Evolutionary conservation across 2,113 vertebrate genomes (phyloP), one percentile per base, ranked within the genome.

Genomic region (Lasiurus borealis): DNA sequence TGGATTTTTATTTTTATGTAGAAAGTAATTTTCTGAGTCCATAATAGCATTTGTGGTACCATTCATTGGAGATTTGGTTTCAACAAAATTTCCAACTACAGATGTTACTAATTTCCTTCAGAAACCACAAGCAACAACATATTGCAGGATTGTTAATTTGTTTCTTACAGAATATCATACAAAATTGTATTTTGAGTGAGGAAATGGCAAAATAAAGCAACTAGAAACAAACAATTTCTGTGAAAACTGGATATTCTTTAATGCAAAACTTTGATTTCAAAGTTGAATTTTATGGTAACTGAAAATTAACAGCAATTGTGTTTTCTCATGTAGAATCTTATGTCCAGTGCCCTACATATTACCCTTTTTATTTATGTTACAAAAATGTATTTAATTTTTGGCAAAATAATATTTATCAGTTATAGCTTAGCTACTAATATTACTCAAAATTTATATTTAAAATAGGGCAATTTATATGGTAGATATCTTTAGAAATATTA

Each of bases 1-100:
- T 1, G 1, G 66, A 52, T 96, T 97, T 97, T 97, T 14, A 64
- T 93, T 96, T 97, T 92, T 96, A 94, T 69, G 88, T 97, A 95
- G 64, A 82, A 15, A 89, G 80, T 84, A 86, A 90, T 97, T 97
- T 76, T 92, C 90, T 36, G 14, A 95, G 87, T 93, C 81, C 96
- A 15, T 95, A 97, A 76, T 34, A 96, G 54, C 18, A 80, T 27
- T 69, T 94, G 8, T 93, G 85, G 29, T 77, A 68, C 1, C 10
- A 95, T 52, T 96, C 46, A 75, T 72, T 62, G 80, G 96, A 94
- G 93, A 92, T 96, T 96, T 96, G 0, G 9, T 96, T 98, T 97
- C 69, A 96, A 90, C 10, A 88, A 6, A 92, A 34, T 89, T 98
- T 88, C 57, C 15, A 93, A 57, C 88, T 97, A 85, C 6, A 96